Evolutionary conservation across 2,797 vertebrate genomes (phyloP), one percentile per base, ranked within the genome.

Genomic region (Enteromius anoplus): DNA sequence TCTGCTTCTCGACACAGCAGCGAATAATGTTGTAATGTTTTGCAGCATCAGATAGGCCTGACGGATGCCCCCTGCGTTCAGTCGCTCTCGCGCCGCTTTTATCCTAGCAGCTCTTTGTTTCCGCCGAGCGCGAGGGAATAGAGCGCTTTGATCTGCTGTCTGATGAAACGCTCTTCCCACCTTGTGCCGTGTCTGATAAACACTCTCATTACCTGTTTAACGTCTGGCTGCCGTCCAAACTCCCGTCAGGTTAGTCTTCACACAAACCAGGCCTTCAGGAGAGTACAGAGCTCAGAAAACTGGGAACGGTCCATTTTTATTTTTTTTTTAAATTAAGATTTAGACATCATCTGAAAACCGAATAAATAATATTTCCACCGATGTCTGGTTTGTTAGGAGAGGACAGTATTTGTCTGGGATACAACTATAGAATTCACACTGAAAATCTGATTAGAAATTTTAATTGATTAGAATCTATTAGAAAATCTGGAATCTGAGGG

Each of bases 41-140:
- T 80, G 91, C 86, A 75, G 51, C 64, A 93, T 92, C 93, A 92
- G 93, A 94, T 93, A 93, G 83, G 17, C 3, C 87, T 91, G 90
- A 93, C 88, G 88, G 90, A 94, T 91, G 70, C 62, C 80, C 60
- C 83, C 87, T 88, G 86, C 79, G 85, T 90, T 75, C 40, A 11
- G 64, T 71, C 84, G 86, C 42, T 79, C 60, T 92, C 60, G 60
- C 47, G 7, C 76, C 5, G 26, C 60, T 64, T 64, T n/a, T 81
- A 19, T 62, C 78, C 58, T 69, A 80, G 82, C 78, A 55, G 47
- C 66, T 55, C 32, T 77, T 83, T 11, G 72, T 78, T 83, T 88
- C 66, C 12, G 23, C 4, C 2, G 45, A 29, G 55, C 69, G 37
- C n/a, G 58, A 65, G 80, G 62, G 83, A 81, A 84, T 77, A 55